These are phyloP conservation scores for Misgurnus mizolepis DNA, from an alignment of 2,113 vertebrate genomes.

Conservation along the genomic window DNA sequence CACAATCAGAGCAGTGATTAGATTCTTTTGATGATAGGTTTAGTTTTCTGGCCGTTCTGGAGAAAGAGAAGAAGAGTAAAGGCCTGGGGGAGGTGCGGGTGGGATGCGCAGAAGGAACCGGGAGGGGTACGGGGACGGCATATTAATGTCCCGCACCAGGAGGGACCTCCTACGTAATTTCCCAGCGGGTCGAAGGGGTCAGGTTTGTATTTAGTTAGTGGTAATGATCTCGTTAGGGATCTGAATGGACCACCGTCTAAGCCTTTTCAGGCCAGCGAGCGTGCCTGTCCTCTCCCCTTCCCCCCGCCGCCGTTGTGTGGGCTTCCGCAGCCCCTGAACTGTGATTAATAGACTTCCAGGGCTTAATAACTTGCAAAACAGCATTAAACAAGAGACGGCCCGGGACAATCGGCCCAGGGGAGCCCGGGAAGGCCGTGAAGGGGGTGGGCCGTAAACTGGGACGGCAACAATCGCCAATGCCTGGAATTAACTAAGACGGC, in stretches of 20 bases:
- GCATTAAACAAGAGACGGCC: constrained; percentile 86
- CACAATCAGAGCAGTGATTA: constrained; percentile 85
- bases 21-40: constrained; percentile 84
- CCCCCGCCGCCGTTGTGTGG: constrained; percentile 83
- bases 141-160: constrained; percentile 78
- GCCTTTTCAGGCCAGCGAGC: constrained; percentile 83
- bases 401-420: constrained; percentile 81
- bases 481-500: constrained; percentile 83
- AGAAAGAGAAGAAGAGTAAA: constrained; percentile 73
- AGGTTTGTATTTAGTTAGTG: constrained; percentile 89
- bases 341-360: constrained; percentile 90
- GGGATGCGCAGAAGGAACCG: constrained; percentile 43
- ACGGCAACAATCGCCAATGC: constrained; percentile 79
- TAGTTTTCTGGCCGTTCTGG: constrained; percentile 82
- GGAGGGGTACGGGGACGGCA: constrained; percentile 62
- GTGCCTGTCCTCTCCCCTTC: constrained; percentile 78
- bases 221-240: constrained; percentile 89
- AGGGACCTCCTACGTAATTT: constrained; percentile 79
- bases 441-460: constrained; percentile 83
- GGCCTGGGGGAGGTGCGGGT: constrained; percentile 45
- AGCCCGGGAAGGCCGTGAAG: constrained; percentile 72
- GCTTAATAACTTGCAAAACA: constrained; percentile 93
- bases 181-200: constrained; percentile 81
- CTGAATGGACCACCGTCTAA: constrained; percentile 85
- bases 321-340: constrained; percentile 86